Base-by-base conservation (phyloP, 2,797 vertebrate genomes). In the Momotus momota region DNA sequence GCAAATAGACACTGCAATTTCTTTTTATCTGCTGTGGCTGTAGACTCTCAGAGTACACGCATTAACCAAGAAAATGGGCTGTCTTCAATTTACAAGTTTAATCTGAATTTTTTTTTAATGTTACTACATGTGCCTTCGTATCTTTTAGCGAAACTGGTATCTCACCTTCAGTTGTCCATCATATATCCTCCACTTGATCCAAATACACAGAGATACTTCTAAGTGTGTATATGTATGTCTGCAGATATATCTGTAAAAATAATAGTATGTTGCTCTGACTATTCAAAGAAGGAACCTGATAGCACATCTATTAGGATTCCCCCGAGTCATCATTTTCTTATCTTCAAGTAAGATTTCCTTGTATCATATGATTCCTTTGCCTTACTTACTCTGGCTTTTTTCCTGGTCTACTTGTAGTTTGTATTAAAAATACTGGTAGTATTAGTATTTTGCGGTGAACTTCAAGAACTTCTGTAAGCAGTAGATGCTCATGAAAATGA, bases 371-470 rank as follows among this genome's bases (percentile, higher is more conserved):
- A 74, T 71, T 84, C 43, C 52, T 95, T 93, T 67, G 41, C 65
- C 41, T 48, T 75, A 61, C 48, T 81, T 91, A 35, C 35, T 81
- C 51, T 94, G 67, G 33, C 66, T 92, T 91, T 93, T 91, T 96
- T 87, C 77, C 81, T 52, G 9, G 6, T 41, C 5, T 35, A 12
- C 79, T n/a, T 95, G 66, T 93, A 89, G 97, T 91, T 96, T 92
- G 55, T 78, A 93, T 94, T 96, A 43, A 96, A 95, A 95, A 90
- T 96, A 93, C 79, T 81, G 12, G 77, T 65, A 91, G 16, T 78
- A 87, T 87, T 96, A 90, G 75, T 18, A 61, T 89, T 96, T 81
- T 14, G 23, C 26, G 21, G 64, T 43, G 61, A 60, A 85, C 74
- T 51, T 26, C 33, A 60, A 38, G 33, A 60, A 25, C 58, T 60